Evolutionary conservation across 2,888 invertebrate genomes (phyloP).

Genomic region (Coremacera marginata): DNA sequence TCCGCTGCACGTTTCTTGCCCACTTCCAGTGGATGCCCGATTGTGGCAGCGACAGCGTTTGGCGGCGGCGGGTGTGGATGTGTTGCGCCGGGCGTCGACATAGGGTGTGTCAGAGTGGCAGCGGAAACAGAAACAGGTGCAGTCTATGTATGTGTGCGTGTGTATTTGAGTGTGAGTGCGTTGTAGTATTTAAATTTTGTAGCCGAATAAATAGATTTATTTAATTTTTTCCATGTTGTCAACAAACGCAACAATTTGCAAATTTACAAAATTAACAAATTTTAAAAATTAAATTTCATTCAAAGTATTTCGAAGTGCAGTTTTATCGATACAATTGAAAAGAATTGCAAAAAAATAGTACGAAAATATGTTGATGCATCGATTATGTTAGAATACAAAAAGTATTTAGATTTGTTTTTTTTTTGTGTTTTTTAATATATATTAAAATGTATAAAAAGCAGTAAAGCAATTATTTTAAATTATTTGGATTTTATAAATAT

Average conservation of each 20-base stretch:
- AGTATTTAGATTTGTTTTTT: conserved; percentile 10
- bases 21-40: conserved; percentile 78
- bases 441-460: conserved; percentile 30
- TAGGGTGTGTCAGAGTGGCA: conserved; percentile 67
- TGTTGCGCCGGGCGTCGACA: conserved; percentile 71
- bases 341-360: background rate
- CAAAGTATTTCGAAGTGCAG: background rate
- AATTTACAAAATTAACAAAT: too few species aligned
- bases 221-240: too few species aligned
- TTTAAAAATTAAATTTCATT: background rate
- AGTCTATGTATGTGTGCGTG: conserved; percentile 53
- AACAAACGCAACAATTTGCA: too few species aligned
- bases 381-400: conserved; percentile 31
- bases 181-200: background rate
- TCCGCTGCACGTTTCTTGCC: conserved; percentile 96
- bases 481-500: background rate
- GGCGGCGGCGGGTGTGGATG: conserved; percentile 61
- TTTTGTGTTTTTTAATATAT: conserved; percentile 27
- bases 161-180: conserved; percentile 26
- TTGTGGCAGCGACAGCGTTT: conserved; percentile 76
- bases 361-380: conserved; percentile 7
- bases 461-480: conserved; percentile 42
- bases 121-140: conserved; percentile 67
- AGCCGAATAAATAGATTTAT: background rate
- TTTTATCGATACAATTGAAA: background rate